Percentiles rank a stretch among this genome's conserved stretches.
Evolutionary conservation across 1,140 invertebrate genomes (phyloP).

Genomic region (Hesperophylax magnus): DNA sequence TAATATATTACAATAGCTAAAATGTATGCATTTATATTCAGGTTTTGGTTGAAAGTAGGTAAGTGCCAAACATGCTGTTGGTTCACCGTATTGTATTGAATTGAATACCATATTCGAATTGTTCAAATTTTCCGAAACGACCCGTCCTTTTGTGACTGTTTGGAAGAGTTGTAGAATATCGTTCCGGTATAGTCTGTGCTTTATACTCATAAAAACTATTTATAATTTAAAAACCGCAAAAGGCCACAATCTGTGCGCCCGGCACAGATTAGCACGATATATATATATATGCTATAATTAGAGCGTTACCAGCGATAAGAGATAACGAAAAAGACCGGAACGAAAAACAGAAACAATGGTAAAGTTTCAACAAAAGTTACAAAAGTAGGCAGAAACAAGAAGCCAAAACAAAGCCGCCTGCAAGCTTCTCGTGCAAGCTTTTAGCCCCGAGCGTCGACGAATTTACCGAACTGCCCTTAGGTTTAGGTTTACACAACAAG

Average conservation of each 20-base stretch:
- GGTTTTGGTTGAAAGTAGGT: no score
- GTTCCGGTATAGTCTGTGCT: no score
- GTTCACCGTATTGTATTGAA: no score
- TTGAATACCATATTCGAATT: no score
- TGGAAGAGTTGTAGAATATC: no score
- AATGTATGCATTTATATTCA: no score
- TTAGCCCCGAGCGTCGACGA: not conserved
- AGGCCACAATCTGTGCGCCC: not conserved
- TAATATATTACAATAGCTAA: no score
- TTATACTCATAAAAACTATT: no score
- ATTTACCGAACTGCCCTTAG: not conserved
- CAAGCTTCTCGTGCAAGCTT: not conserved
- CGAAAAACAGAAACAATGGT: conserved; percentile 7
- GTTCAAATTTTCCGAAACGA: no score
- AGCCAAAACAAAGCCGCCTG: conserved; percentile 4
- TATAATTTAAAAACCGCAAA: no score
- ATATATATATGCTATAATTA: not conserved
- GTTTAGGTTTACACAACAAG: conserved; percentile 12
- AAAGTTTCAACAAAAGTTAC: conserved; percentile 13
- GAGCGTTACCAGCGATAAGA: not conserved
- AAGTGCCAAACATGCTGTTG: no score
- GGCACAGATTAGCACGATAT: not conserved
- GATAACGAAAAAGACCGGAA: not conserved
- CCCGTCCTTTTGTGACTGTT: no score
- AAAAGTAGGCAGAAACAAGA: conserved; percentile 7